phyloP scores from a whole-genome alignment of 2,113 vertebrate species.

The Pachycephala philippinensis region DNA sequence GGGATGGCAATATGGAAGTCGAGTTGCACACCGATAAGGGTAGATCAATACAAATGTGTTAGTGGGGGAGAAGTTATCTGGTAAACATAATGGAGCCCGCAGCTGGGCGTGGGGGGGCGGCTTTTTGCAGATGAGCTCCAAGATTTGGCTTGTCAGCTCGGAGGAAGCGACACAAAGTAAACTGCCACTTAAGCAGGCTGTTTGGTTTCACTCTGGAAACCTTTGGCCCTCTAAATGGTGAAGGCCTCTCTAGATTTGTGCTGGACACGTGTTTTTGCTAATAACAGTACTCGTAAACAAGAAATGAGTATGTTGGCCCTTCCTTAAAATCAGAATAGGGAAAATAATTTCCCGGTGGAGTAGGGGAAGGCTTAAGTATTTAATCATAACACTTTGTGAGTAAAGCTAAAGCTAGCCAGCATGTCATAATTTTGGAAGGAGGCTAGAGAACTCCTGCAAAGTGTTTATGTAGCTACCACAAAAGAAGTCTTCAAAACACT shows the following conservation, averaged over 20 bases:
- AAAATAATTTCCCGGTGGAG: neutral
- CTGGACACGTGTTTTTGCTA: neutral
- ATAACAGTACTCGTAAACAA: neutral
- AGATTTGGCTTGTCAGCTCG: slow-evolving; percentile 1
- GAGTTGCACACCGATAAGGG: slow-evolving; percentile 45
- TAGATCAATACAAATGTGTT: slow-evolving; percentile 29
- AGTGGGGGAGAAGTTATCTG: slow-evolving; percentile 30
- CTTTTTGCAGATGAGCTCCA: neutral
- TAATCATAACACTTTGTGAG: neutral
- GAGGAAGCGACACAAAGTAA: neutral
- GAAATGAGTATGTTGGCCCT: neutral
- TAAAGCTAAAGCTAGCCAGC: neutral
- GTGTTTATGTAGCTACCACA: neutral
- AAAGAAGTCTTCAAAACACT: slow-evolving; percentile 41
- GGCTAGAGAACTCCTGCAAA: neutral
- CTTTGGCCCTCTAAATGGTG: neutral
- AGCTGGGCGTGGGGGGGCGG: neutral
- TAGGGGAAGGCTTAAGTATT: neutral
- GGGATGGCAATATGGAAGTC: slow-evolving; percentile 45
- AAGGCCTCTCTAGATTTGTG: neutral
- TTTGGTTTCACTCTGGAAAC: neutral
- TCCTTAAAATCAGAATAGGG: neutral
- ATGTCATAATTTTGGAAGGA: neutral
- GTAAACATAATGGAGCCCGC: slow-evolving; percentile 38
- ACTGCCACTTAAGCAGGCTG: neutral